phyloP scores from a whole-genome alignment of 2,888 invertebrate genomes.

The Hyles lineata region DNA sequence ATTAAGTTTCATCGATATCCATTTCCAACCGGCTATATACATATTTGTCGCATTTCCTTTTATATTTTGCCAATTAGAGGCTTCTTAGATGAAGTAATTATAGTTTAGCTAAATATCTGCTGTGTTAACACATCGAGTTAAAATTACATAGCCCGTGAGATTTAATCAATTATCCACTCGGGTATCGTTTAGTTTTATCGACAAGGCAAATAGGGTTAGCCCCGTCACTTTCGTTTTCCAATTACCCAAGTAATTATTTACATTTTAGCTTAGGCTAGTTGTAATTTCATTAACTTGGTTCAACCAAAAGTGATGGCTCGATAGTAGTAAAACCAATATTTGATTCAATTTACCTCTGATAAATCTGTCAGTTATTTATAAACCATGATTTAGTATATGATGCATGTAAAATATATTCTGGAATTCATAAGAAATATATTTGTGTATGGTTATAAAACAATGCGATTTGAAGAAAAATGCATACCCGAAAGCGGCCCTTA shows the following conservation, averaged over 20 bases:
- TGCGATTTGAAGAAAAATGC: too few species aligned
- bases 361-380: neutral
- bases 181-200: neutral
- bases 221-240: slow-evolving; percentile 2
- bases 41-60: too few species aligned
- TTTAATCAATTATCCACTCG: neutral
- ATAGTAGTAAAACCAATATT: neutral
- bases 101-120: too few species aligned
- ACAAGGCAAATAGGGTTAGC: neutral
- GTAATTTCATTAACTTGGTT: neutral
- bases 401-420: too few species aligned
- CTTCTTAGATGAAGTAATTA: too few species aligned
- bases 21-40: too few species aligned
- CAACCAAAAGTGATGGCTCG: neutral
- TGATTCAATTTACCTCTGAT: neutral
- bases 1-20: too few species aligned
- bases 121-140: neutral
- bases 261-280: neutral
- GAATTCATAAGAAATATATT: too few species aligned
- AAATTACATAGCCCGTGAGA: slow-evolving; percentile 1
- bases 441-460: too few species aligned
- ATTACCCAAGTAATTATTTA: neutral
- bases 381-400: neutral
- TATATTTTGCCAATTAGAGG: too few species aligned
- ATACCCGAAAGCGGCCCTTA: too few species aligned